These are phyloP conservation scores for Cosmia trapezina DNA, from an alignment of 2,888 invertebrate genomes.

Conservation along the genomic window DNA sequence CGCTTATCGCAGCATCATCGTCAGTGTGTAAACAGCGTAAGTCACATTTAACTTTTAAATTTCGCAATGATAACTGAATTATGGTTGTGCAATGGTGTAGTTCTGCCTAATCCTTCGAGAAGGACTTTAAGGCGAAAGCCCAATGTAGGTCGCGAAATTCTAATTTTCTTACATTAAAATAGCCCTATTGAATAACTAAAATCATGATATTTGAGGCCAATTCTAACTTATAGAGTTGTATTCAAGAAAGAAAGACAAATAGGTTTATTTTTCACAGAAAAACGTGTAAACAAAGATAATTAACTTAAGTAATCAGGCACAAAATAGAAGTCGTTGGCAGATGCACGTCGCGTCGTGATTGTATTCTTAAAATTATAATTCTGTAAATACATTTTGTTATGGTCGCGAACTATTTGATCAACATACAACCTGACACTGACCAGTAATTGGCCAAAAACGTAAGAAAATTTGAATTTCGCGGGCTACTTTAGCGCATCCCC, in stretches of 20 bases:
- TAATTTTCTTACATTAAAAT: not conserved
- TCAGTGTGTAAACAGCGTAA: too few species aligned
- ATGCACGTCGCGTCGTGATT: too few species aligned
- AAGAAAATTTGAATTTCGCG: not conserved
- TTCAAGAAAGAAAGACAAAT: not conserved
- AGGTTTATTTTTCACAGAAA: not conserved
- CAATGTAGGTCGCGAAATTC: not conserved
- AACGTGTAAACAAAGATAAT: not conserved
- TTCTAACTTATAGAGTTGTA: not conserved
- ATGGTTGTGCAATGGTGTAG: slow-evolving; percentile 8
- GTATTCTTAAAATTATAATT: too few species aligned
- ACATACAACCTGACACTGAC: not conserved
- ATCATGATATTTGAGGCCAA: not conserved
- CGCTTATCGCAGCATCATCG: too few species aligned
- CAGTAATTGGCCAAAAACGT: not conserved
- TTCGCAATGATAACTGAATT: not conserved
- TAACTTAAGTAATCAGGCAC: not conserved
- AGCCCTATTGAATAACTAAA: not conserved
- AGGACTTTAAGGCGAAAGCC: not conserved
- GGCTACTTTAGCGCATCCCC: not conserved
- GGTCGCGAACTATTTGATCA: not conserved
- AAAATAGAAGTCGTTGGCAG: too few species aligned
- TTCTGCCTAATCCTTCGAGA: not conserved
- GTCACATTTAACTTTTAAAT: not conserved
- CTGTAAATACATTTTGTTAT: not conserved